A percentile compares a stretch with the other conserved stretches of the same genome.
Evolutionary conservation across 2,888 invertebrate species (phyloP).

Genomic region (Crepidodera aurea): DNA sequence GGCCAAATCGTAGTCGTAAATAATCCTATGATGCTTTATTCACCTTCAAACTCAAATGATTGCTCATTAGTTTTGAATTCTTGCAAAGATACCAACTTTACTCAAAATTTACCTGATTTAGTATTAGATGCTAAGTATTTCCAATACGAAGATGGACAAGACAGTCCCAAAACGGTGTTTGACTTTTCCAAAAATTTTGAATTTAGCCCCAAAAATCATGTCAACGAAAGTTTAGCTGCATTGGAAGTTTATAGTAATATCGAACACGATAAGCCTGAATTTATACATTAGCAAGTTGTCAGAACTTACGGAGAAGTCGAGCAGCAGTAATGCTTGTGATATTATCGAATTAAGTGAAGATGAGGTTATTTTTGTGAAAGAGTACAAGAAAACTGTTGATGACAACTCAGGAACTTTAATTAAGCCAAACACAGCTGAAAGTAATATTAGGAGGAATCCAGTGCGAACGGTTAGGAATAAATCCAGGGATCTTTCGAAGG

Average conservation of each 20-base stretch:
- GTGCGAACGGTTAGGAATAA: slow-evolving; percentile 41
- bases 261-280: slow-evolving; percentile 39
- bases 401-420: neutral
- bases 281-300: slow-evolving; percentile 42
- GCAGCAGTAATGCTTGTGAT: slow-evolving; percentile 2
- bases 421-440: slow-evolving; percentile 5
- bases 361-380: slow-evolving; percentile 45
- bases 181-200: slow-evolving; percentile 9
- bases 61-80: slow-evolving; percentile 30
- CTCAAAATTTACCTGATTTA: slow-evolving; percentile 26
- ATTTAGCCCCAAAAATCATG: slow-evolving; percentile 8
- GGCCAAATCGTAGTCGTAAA: slow-evolving; percentile 29
- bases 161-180: neutral
- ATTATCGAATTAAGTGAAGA: slow-evolving; percentile 29
- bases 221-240: slow-evolving; percentile 29
- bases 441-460: slow-evolving; percentile 44
- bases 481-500: slow-evolving; percentile 38
- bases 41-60: slow-evolving; percentile 14
- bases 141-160: slow-evolving; percentile 24
- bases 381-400: slow-evolving; percentile 30
- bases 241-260: slow-evolving; percentile 28
- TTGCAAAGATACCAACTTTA: slow-evolving; percentile 11
- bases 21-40: slow-evolving; percentile 29
- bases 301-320: slow-evolving; percentile 18
- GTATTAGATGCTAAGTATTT: slow-evolving; percentile 28